Evolutionary conservation across 2,113 vertebrate genomes (phyloP).

Genomic region (Arvicanthis niloticus): DNA sequence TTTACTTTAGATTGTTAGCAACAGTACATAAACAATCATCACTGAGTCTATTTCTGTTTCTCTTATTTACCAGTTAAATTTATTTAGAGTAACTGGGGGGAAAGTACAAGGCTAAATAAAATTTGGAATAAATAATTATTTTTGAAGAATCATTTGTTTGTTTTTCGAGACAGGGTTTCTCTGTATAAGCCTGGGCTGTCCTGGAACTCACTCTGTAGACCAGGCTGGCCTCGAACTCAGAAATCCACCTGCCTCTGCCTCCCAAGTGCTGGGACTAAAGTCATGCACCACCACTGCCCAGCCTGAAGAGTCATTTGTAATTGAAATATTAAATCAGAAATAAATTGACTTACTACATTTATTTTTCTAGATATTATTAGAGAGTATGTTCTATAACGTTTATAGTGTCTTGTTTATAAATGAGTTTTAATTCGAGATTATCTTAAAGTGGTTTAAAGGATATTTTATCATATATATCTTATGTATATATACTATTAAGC

Average conservation of each 20-base stretch:
- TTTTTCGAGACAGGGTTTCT: too few species aligned
- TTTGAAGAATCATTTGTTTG: constrained; percentile 2
- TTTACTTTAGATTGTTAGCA: constrained; percentile 17
- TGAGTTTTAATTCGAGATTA: constrained; percentile 50
- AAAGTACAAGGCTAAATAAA: constrained; percentile 33
- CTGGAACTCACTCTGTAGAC: too few species aligned
- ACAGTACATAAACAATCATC: background rate
- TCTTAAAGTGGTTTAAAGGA: constrained; percentile 63
- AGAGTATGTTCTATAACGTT: constrained; percentile 28
- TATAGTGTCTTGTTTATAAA: constrained; percentile 63
- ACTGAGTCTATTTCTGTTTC: constrained; percentile 13
- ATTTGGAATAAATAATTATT: constrained; percentile 53
- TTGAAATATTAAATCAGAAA: constrained; percentile 54
- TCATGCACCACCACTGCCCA: too few species aligned
- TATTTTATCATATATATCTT: constrained; percentile 33
- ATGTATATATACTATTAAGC: background rate
- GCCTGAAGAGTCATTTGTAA: too few species aligned
- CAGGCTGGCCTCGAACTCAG: too few species aligned
- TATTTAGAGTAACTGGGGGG: background rate
- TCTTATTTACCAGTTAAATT: constrained; percentile 37
- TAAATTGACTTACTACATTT: constrained; percentile 14
- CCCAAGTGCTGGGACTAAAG: too few species aligned
- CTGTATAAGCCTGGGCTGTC: too few species aligned
- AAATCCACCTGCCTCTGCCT: too few species aligned
- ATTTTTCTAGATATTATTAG: constrained; percentile 30